Evolutionary conservation across 1,140 invertebrate species (phyloP).

Genomic region (Meloidogyne floridensis): DNA sequence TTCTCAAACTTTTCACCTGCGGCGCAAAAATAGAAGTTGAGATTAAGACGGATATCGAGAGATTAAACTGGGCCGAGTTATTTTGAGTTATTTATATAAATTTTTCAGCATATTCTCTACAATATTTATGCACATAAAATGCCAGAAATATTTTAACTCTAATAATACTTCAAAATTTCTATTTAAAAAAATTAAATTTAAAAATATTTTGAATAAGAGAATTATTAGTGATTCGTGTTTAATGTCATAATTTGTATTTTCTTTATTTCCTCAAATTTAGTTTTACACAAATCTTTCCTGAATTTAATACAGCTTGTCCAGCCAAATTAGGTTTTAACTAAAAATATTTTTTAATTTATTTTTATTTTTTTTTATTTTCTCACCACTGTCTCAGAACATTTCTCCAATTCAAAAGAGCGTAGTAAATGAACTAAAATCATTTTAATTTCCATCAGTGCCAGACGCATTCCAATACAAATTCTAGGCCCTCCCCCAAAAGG

Average conservation of each 20-base stretch:
- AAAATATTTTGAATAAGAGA: too few relatives aligned
- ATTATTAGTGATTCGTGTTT: too few relatives aligned
- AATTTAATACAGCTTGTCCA: conserved; percentile 20
- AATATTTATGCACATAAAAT: too few relatives aligned
- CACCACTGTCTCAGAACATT: conserved; percentile 22
- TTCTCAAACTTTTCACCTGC: too few relatives aligned
- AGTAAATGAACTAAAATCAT: background rate
- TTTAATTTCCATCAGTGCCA: background rate
- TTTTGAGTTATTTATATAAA: too few relatives aligned
- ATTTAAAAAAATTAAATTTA: too few relatives aligned
- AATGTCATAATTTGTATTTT: background rate
- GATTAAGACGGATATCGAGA: too few relatives aligned
- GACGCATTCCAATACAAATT: conserved; percentile 21
- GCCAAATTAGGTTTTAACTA: background rate
- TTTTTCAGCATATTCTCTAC: too few relatives aligned
- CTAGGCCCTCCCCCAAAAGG: conserved; percentile 10
- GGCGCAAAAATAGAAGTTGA: too few relatives aligned
- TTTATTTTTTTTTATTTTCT: background rate
- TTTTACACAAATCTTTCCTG: conserved; percentile 8
- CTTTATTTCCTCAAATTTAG: conserved; percentile 18
- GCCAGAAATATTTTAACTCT: too few relatives aligned
- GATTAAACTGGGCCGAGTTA: too few relatives aligned
- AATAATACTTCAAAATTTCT: too few relatives aligned
- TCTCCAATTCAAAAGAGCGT: conserved; percentile 38
- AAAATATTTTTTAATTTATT: background rate